Evolutionary conservation across 2,113 vertebrate genomes (phyloP).

Genomic region (Hipposideros armiger): DNA sequence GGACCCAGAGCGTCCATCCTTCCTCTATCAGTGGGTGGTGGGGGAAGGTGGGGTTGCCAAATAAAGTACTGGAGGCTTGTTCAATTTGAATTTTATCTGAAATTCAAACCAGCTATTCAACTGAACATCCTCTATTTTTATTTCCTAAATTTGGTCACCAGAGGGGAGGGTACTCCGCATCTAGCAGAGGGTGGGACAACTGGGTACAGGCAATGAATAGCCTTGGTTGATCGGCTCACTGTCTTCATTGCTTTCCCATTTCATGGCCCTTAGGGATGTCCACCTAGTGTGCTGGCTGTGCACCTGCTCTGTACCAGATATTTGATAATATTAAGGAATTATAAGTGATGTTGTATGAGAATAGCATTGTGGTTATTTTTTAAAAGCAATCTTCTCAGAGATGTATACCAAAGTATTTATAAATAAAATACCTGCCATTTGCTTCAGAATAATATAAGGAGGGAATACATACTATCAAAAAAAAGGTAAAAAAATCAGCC

Average conservation of each 20-base stretch:
- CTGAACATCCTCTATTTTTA: not conserved
- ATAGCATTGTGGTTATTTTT: not conserved
- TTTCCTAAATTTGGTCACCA: not conserved
- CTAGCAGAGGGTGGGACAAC: not conserved
- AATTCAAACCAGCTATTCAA: not conserved
- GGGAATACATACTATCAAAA: not conserved
- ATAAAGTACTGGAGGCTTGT: not conserved
- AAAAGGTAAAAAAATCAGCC: not conserved
- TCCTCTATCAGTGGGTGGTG: not conserved
- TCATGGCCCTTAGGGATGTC: not conserved
- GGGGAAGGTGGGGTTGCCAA: not conserved
- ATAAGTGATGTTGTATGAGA: not conserved
- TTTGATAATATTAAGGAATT: not conserved
- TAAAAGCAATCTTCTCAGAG: not conserved
- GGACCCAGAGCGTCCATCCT: not conserved
- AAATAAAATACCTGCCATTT: not conserved
- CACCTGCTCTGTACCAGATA: not conserved
- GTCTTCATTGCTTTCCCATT: not conserved
- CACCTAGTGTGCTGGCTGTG: not conserved
- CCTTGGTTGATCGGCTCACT: not conserved
- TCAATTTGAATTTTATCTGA: not conserved
- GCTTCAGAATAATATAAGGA: not conserved
- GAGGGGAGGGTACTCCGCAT: not conserved
- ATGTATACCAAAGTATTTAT: not conserved
- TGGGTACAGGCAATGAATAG: too few relatives aligned